phyloP scores from a whole-genome alignment of 2,797 vertebrate species.

The Alauda arvensis region DNA sequence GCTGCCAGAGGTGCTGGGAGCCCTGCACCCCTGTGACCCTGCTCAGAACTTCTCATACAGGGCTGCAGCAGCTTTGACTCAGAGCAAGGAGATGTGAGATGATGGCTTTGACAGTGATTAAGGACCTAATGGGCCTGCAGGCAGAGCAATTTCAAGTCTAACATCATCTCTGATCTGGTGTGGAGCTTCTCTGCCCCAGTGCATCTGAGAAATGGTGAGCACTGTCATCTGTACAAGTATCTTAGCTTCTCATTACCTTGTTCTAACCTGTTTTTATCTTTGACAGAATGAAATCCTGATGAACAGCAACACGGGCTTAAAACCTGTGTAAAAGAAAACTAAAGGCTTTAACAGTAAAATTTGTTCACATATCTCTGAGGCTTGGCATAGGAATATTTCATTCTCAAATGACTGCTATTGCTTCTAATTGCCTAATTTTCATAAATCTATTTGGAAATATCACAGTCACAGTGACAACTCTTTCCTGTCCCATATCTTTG shows the following conservation, averaged over 20 bases:
- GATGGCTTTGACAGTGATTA: background rate
- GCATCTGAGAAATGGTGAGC: background rate
- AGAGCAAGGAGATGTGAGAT: background rate
- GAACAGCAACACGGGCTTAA: background rate
- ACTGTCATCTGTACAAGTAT: background rate
- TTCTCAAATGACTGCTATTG: background rate
- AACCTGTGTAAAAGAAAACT: background rate
- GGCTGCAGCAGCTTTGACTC: background rate
- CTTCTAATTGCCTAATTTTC: slow-evolving; percentile 8
- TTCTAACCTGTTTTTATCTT: background rate
- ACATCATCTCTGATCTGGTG: background rate
- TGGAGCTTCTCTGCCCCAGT: background rate
- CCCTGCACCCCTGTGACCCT: background rate
- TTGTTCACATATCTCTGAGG: background rate
- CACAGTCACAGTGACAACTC: background rate
- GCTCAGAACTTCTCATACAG: background rate
- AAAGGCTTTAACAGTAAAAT: background rate
- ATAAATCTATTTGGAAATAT: slow-evolving; percentile 3
- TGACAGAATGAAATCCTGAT: background rate
- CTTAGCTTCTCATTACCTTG: background rate
- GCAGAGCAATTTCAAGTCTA: background rate
- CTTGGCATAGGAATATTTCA: background rate
- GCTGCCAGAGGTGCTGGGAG: background rate
- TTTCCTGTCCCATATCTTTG: background rate
- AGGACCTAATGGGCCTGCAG: background rate